A percentile compares a stretch with the other conserved stretches of the same genome.
phyloP scores from a whole-genome alignment of 2,888 invertebrate genomes.

The Laothoe populi region DNA sequence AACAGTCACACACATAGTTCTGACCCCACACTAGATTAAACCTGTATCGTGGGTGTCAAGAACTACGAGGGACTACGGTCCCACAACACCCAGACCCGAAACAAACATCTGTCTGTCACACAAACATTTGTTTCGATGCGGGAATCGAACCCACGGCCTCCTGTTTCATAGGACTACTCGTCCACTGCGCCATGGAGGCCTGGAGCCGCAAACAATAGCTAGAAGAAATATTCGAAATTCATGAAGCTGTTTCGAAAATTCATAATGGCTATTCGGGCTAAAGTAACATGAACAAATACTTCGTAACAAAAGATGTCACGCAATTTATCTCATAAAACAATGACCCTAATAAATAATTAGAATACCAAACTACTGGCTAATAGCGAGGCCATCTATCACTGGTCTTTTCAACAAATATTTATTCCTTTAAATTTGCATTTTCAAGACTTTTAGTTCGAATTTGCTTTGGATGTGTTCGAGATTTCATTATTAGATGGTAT shows the following conservation, averaged over 20 bases:
- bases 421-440: conserved; percentile 28
- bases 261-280: conserved; percentile 13
- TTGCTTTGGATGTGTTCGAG: neutral
- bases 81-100: no score
- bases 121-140: no score
- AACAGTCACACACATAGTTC: no score
- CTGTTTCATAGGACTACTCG: no score
- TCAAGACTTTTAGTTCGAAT: conserved; percentile 37
- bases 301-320: conserved; percentile 40
- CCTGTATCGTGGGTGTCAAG: no score
- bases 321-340: conserved; percentile 39
- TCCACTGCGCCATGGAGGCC: no score
- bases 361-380: conserved; percentile 45
- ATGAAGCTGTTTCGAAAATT: neutral
- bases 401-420: conserved; percentile 48
- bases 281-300: conserved; percentile 30
- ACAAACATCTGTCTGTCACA: no score
- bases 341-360: conserved; percentile 38
- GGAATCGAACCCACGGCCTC: no score
- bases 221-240: neutral
- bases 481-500: neutral
- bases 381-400: conserved; percentile 46
- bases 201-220: no score
- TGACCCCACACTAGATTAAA: no score
- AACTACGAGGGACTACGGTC: no score